Conservation (phyloP, 2,888 invertebrate species). For the Acanthococcus lagerstroemiae region DNA sequence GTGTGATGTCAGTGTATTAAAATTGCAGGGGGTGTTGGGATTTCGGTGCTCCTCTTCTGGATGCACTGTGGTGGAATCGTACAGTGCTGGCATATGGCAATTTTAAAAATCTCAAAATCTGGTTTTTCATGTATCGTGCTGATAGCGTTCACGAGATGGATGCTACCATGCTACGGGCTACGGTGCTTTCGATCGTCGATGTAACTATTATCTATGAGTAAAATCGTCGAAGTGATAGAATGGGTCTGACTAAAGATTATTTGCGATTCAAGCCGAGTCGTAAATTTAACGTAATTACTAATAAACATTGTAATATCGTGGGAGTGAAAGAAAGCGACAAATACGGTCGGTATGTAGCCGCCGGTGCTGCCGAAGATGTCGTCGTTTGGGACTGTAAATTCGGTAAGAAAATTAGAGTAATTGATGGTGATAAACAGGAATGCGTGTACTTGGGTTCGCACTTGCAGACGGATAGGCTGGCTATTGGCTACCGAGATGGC, state of each 20-base stretch:
- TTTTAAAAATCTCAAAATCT: too few species aligned
- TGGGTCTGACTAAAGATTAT: constrained; percentile 92
- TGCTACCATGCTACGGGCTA: too few species aligned
- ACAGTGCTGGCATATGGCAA: too few species aligned
- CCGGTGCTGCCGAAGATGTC: constrained; percentile 89
- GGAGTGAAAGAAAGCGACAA: constrained; percentile 64
- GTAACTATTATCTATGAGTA: too few species aligned
- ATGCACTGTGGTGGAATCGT: too few species aligned
- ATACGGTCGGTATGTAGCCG: constrained; percentile 74
- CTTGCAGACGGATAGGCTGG: constrained; percentile 48
- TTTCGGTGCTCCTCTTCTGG: too few species aligned
- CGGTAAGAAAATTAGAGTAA: constrained; percentile 57
- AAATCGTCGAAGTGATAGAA: too few species aligned
- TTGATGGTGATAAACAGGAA: constrained; percentile 18
- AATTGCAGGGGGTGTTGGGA: too few species aligned
- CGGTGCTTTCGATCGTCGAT: too few species aligned
- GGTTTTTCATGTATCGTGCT: too few species aligned
- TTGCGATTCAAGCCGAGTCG: constrained; percentile 73
- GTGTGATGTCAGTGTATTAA: too few species aligned
- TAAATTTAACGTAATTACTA: constrained; percentile 78
- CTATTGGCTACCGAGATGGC: constrained; percentile 88
- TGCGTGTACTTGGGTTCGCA: background rate
- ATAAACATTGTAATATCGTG: constrained; percentile 64
- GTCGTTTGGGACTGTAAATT: constrained; percentile 87
- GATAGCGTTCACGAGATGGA: too few species aligned